Percentiles rank a stretch among this genome's conserved stretches.
These are phyloP conservation scores for Amphipoea lucens DNA, from an alignment of 2,888 invertebrate species.

Conservation along the genomic window DNA sequence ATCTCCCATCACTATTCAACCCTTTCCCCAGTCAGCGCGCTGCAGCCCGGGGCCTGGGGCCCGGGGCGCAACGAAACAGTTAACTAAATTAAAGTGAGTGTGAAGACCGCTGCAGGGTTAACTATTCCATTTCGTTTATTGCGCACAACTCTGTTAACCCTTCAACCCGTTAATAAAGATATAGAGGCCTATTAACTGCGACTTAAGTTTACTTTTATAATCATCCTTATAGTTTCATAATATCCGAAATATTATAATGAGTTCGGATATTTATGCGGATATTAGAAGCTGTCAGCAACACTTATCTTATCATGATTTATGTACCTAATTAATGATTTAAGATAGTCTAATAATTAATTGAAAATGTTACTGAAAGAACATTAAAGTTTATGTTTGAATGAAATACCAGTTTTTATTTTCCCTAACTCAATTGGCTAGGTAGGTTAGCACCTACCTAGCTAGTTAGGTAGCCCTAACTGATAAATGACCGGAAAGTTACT, in stretches of 20 bases:
- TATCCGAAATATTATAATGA: constrained; percentile 30
- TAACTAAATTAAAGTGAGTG: constrained; percentile 91
- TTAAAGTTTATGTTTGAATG: not conserved
- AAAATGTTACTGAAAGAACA: not conserved
- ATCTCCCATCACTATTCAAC: constrained; percentile 80
- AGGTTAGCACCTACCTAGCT: too few relatives aligned
- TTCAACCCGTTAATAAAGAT: constrained; percentile 88
- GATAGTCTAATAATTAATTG: constrained; percentile 10
- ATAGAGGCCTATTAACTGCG: constrained; percentile 86
- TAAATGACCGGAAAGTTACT: not conserved
- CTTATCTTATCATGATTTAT: constrained; percentile 11
- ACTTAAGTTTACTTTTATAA: constrained; percentile 78
- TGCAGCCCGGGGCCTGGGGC: constrained; percentile 78
- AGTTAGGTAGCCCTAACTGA: too few relatives aligned
- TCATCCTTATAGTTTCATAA: constrained; percentile 70
- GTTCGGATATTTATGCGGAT: constrained; percentile 20
- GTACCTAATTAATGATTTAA: not conserved
- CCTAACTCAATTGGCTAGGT: not conserved
- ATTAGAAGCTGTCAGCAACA: constrained; percentile 8
- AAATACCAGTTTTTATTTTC: not conserved
- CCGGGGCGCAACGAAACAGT: constrained; percentile 87
- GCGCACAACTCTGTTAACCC: constrained; percentile 87
- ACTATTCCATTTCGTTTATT: constrained; percentile 90
- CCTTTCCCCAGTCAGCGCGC: constrained; percentile 81
- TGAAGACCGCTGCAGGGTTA: constrained; percentile 89